These are phyloP conservation scores for Paraescarpia echinospica DNA, from an alignment of 1,140 invertebrate species.

Conservation along the genomic window DNA sequence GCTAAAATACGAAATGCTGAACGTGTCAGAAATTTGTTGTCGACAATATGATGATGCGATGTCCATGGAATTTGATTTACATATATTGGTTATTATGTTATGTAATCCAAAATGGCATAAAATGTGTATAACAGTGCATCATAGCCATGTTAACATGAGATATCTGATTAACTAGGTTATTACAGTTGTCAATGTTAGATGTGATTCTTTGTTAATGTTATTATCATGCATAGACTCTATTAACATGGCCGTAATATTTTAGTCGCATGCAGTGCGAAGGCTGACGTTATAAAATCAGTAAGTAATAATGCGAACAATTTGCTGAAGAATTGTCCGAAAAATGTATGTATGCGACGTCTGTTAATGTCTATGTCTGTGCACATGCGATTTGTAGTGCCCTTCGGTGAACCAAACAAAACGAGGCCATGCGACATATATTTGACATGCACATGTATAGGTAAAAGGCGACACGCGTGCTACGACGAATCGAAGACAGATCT, in stretches of 20 bases:
- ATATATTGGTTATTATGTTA: neutral
- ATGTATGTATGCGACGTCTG: neutral
- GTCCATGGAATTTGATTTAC: neutral
- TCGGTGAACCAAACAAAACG: neutral
- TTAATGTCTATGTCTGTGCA: neutral
- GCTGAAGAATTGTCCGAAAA: neutral
- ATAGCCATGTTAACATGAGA: neutral
- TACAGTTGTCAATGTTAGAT: too few species aligned
- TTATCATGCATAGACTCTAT: neutral
- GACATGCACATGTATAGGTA: neutral
- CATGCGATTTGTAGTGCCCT: neutral
- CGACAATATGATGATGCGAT: neutral
- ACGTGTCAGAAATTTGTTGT: constrained; percentile 47
- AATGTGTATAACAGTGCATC: neutral
- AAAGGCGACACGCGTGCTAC: neutral
- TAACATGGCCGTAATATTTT: neutral
- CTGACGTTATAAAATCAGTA: neutral
- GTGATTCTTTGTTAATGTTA: neutral
- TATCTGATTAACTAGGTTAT: too few species aligned
- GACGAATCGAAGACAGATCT: neutral
- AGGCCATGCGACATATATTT: neutral
- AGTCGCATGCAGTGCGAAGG: neutral
- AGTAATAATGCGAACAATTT: neutral
- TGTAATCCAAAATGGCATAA: neutral
- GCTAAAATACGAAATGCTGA: neutral